Conservation (phyloP, 2,888 invertebrate genomes). For the Aleiodes testaceus region DNA sequence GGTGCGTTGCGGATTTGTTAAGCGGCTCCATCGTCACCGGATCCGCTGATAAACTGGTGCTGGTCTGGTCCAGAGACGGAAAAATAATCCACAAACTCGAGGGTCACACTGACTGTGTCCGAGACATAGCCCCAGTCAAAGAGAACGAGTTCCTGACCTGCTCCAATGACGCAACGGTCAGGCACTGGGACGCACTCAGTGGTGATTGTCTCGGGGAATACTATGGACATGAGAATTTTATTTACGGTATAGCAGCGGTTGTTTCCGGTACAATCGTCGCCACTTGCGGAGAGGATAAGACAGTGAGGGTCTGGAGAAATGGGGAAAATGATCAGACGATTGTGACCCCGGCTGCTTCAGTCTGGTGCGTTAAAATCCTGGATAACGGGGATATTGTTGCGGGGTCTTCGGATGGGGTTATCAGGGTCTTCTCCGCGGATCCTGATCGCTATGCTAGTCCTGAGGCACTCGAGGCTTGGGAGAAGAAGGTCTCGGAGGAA, state of each 20-base stretch:
- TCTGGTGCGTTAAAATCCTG: conserved; percentile 90
- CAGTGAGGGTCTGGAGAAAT: conserved; percentile 86
- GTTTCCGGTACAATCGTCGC: conserved; percentile 80
- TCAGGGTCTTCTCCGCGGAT: conserved; percentile 89
- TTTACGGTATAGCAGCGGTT: conserved; percentile 77
- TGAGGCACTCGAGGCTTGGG: conserved; percentile 78
- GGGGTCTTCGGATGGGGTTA: conserved; percentile 84
- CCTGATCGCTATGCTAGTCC: conserved; percentile 81
- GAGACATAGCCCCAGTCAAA: conserved; percentile 83
- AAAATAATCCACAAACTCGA: conserved; percentile 63
- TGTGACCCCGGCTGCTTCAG: conserved; percentile 87
- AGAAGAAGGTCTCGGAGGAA: conserved; percentile 80
- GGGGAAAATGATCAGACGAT: conserved; percentile 80
- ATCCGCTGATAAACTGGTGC: conserved; percentile 93
- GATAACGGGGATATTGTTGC: conserved; percentile 92
- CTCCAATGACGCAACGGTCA: conserved; percentile 92
- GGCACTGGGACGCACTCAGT: conserved; percentile 84
- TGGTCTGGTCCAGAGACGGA: conserved; percentile 85
- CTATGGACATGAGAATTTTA: conserved; percentile 90
- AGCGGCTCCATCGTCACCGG: conserved; percentile 84
- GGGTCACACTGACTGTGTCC: conserved; percentile 95
- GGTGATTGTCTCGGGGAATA: conserved; percentile 86
- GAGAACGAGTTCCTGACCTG: conserved; percentile 89
- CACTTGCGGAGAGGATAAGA: conserved; percentile 91
- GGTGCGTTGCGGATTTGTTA: conserved; percentile 80